Evolutionary conservation across 1,140 invertebrate species (phyloP), one percentile per base, ranked within the genome.

Genomic region (Condylostylus longicornis): DNA sequence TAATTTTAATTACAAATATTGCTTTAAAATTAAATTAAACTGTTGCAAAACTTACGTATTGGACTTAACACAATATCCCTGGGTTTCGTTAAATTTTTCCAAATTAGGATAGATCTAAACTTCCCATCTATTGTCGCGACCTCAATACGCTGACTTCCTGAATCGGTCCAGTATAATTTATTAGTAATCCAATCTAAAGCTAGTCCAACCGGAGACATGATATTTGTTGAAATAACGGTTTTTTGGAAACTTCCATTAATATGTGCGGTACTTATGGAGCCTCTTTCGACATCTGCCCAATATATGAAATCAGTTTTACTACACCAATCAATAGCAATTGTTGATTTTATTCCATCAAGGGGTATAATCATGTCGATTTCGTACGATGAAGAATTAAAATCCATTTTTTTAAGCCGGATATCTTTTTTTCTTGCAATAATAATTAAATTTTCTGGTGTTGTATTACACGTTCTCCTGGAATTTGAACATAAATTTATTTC

Each of bases 81-180:
- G 1, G 85, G 85, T 50, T 82, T 80, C 38, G 85, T 77, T 23
- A 90, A 64, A 37, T 77, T 75, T 39, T 85, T 71, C 72, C 81
- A 83, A 18, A 87, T 73, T 3, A 90, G 61, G 4, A 89, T 62
- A 1, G 74, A 71, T 35, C 84, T 63, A 69, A 82, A 74, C 22
- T 67, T 71, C 0, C 85, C 85, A 55, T 89, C 75, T 9, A 78
- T 62, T 43, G 77, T 79, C 0, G 81, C 73, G 7, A 84, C 84
- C 62, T 89, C 84, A 19, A 93, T 84, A 29, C 77, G 71, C 50
- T 79, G 78, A 0, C 79, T 78, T 0, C 75, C 77, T 18, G 77
- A 74, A 54, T 91, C 87, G 0, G 83, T 86, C 85, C 86, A 91
- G 51, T 91, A 94, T 0, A 91, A 50, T 57, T 90, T 89, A 14